A percentile compares a stretch with the other conserved stretches of the same genome.
These are phyloP conservation scores for Luperina nickerlii DNA, from an alignment of 2,888 invertebrate species.

Conservation along the genomic window DNA sequence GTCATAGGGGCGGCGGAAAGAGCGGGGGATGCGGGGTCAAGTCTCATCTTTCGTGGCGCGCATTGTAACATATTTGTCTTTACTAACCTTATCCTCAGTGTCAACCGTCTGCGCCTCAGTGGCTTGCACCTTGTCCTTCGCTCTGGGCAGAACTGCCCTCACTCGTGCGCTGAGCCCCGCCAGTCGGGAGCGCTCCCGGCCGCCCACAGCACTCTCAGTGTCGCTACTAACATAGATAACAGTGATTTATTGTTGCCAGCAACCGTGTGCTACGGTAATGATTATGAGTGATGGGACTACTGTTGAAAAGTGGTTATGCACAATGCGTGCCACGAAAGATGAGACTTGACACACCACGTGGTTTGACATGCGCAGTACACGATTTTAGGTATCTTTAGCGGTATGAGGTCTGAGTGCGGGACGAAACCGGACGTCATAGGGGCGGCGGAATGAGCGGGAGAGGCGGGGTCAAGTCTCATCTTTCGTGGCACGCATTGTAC, in stretches of 20 bases:
- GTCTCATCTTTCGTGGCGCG: too few species aligned
- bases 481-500: too few species aligned
- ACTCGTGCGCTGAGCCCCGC: conserved; percentile 82
- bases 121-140: conserved; percentile 84
- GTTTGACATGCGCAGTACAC: too few species aligned
- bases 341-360: too few species aligned
- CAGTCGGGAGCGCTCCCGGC: conserved; percentile 80
- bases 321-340: too few species aligned
- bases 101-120: conserved; percentile 75
- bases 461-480: too few species aligned
- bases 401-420: too few species aligned
- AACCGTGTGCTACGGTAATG: conserved; percentile 11
- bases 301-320: neutral
- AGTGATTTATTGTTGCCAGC: conserved; percentile 31
- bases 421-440: too few species aligned
- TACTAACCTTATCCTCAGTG: conserved; percentile 77
- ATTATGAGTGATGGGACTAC: conserved; percentile 9
- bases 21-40: too few species aligned
- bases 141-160: conserved; percentile 81
- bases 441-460: too few species aligned
- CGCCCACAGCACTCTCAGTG: conserved; percentile 88
- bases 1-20: too few species aligned
- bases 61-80: neutral
- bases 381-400: too few species aligned
- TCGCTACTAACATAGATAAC: conserved; percentile 83